These are phyloP conservation scores for Nematopogon swammerdamellus DNA, from an alignment of 2,888 invertebrate genomes.

Conservation along the genomic window DNA sequence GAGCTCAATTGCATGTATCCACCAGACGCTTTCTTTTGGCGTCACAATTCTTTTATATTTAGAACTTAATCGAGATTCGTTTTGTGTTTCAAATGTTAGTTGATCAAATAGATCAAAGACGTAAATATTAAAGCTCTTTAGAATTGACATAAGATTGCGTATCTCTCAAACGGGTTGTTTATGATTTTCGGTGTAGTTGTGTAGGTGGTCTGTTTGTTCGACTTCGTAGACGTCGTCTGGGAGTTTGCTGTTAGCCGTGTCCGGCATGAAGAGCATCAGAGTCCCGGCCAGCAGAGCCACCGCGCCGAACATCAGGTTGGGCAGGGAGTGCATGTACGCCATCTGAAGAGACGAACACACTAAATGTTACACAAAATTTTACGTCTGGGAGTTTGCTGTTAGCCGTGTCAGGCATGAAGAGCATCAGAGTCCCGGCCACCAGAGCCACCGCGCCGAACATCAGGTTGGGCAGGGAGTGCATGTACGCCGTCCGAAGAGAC, in stretches of 20 bases:
- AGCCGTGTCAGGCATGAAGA: slow-evolving; percentile 39
- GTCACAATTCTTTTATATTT: too few relatives aligned
- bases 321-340: slow-evolving; percentile 21
- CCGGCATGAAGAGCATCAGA: slow-evolving; percentile 33
- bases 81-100: too few relatives aligned
- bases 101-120: too few relatives aligned
- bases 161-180: too few relatives aligned
- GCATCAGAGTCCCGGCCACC: slow-evolving; percentile 29
- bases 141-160: too few relatives aligned
- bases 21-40: too few relatives aligned
- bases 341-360: background rate
- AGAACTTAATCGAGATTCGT: too few relatives aligned
- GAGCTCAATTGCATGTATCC: too few relatives aligned
- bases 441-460: slow-evolving; percentile 34
- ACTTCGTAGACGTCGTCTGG: slow-evolving; percentile 27
- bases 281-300: slow-evolving; percentile 32
- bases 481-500: background rate
- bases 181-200: too few relatives aligned
- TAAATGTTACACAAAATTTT: too few relatives aligned
- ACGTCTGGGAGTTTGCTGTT: slow-evolving; percentile 28
- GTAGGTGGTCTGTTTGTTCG: background rate
- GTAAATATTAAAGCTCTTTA: too few relatives aligned
- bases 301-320: slow-evolving; percentile 33
- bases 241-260: slow-evolving; percentile 28
- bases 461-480: slow-evolving; percentile 31